Percentiles rank a stretch among this genome's conserved stretches.
These are phyloP conservation scores for Anarrhichthys ocellatus DNA, from an alignment of 2,113 vertebrate species.

Conservation along the genomic window DNA sequence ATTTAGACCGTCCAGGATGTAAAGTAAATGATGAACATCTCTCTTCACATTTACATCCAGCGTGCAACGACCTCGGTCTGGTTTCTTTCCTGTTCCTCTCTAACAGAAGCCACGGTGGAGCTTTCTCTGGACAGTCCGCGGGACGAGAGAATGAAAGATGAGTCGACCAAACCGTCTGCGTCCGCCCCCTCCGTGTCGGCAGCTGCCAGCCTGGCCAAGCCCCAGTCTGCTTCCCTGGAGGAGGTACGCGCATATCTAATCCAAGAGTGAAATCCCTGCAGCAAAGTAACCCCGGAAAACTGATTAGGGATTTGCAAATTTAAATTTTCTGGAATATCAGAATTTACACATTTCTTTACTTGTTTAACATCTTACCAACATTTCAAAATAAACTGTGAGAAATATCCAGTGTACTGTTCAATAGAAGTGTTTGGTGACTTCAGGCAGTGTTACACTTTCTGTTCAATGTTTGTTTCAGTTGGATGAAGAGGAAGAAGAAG, in stretches of 20 bases:
- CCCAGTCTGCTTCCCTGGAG: conserved; percentile 84
- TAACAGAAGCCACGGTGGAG: conserved; percentile 93
- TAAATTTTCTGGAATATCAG: background rate
- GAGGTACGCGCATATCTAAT: conserved; percentile 83
- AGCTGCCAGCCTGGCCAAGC: conserved; percentile 77
- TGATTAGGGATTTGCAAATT: background rate
- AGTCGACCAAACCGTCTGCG: conserved; percentile 74
- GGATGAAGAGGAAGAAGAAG: conserved; percentile 91
- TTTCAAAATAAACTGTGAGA: background rate
- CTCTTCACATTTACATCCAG: background rate
- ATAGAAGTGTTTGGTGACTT: background rate
- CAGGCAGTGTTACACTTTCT: background rate
- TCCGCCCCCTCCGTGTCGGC: conserved; percentile 79
- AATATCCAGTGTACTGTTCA: background rate
- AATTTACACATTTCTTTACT: background rate
- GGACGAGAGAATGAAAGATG: conserved; percentile 88
- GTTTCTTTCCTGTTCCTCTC: background rate
- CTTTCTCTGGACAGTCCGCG: conserved; percentile 91
- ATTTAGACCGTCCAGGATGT: background rate
- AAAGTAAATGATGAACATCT: background rate
- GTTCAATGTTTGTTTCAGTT: conserved; percentile 70
- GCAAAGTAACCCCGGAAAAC: conserved; percentile 1
- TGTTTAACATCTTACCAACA: background rate
- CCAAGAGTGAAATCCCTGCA: background rate
- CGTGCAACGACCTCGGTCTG: background rate